Base-by-base conservation (phyloP, 2,888 invertebrate species). In the Ypsolopha sequella region DNA sequence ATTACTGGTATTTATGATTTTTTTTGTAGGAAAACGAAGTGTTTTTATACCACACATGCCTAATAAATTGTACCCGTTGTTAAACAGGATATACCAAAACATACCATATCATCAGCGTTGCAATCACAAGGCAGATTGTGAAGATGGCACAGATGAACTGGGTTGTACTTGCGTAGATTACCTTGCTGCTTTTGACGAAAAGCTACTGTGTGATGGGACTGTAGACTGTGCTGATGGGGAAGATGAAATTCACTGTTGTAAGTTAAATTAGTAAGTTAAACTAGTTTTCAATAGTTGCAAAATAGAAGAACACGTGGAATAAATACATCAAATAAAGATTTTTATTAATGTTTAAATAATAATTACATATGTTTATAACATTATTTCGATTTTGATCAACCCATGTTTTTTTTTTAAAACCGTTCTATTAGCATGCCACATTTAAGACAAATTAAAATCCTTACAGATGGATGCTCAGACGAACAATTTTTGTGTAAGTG, bases 141-240 rank as follows among this genome's bases (percentile, higher is more conserved):
- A 95, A 75, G 95, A 95, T 77, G 93, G 92, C 6, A 92, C 92
- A 0, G 95, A 95, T 70, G 95, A 95, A 76, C 68, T 87, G 6
- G 78, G 88, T 54, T 95, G 95, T 66, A 88, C 87, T 0, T 95
- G 95, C 65, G 84, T 78, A n/a, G 93, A 94, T 64, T 91, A 90
- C 62, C 74, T 95, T 44, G 71, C 72, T 52, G 77, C 80, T 11
- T 64, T 73, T 46, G 68, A 85, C 54, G 84, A 89, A 9, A 73
- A 81, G 7, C 85, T 91, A 0, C 81, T 95, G 55, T 95, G 95
- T 70, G 92, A 95, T 72, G 94, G 93, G 14, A 81, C 89, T 55
- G 77, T 89, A 4, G 94, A 95, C 65, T 95, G 95, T 64, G 77
- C 79, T 43, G 94, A 94, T 79, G 77, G 87, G n/a, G 89, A 90